Base-by-base conservation (phyloP, 2,113 vertebrate species). In the Vulpes vulpes region DNA sequence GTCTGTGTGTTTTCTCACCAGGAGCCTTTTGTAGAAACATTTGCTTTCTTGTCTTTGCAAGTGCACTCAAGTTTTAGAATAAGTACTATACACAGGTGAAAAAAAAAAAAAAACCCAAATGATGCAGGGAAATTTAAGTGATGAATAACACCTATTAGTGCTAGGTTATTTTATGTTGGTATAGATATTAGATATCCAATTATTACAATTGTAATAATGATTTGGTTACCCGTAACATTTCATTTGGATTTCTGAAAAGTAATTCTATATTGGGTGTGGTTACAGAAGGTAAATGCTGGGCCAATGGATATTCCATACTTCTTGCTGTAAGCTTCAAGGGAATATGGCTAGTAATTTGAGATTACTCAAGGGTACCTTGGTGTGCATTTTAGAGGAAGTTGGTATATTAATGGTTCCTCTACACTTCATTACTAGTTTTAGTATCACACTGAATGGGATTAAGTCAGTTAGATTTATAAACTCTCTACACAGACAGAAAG, bases 381-480 rank as follows among this genome's bases (percentile, higher is more conserved):
- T 89, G 78, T 92, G 55, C 57, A 83, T 85, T 97, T 95, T 95
- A 92, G 27, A 89, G 92, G 71, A 96, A 92, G 78, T 59, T 85
- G 76, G 32, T 76, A 79, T 79, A 69, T 97, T 69, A 96, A 93
- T 80, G 82, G 11, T 64, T 96, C 30, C 86, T 91, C 62, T 82
- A 91, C 32, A 91, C 57, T 93, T 95, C 76, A 89, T 93, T 94
- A 91, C 49, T 80, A 86, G 85, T 93, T 96, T 96, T 94, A 80
- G 79, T 87, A 89, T 96, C 43, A 91, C 11, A 83, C 19, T 83
- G 80, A 91, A 94, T 92, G 82, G 51, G 35, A 93, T 92, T 86
- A 89, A 92, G 53, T 59, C 49, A 17, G 65, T 88, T 86, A 89
- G 23, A 90, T 97, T 97, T 91, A 96, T 92, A 96, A 93, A 95